Base-by-base conservation (phyloP, 2,797 vertebrate species). In the Tragelaphus eurycerus region DNA sequence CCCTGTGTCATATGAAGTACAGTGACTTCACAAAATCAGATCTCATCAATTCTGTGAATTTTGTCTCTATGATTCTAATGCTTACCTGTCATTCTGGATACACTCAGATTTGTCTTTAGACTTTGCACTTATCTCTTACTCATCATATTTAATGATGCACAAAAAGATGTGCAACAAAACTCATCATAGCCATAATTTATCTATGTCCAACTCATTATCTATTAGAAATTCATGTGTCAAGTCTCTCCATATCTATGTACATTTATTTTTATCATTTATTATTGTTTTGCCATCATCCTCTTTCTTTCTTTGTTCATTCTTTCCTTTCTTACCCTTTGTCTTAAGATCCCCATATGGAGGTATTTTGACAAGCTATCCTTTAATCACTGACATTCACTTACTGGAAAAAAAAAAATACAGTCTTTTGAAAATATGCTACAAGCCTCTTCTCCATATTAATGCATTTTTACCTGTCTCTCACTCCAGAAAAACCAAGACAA, bases 141-240 rank as follows among this genome's bases (percentile, higher is more conserved):
- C 95, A 93, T 98, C 79, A 19, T 96, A 97, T 97, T 98, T 98
- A 98, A 98, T 98, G 98, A 98, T 86, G 97, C 15, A 3, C 92
- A 96, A 97, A 97, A 97, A 97, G 92, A 85, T 86, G 52, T 95
- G 91, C 85, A 93, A 83, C 97, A 94, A 97, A 97, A 46, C 71
- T 98, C 97, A 98, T 98, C 93, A 93, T 74, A 97, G 82, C 92
- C 96, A 90, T 92, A 97, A 96, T 98, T 98, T 98, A 93, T 98
- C 91, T 83, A 3, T 81, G 96, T 96, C 96, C 87, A 83, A 78
- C n/a, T 93, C 83, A 76, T 96, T 98, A 96, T 90, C 31, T n/a
- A 86, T 97, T 96, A 98, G 86, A 94, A 98, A 97, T 97, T 94
- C 78, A 95, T 92, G 86, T 87, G 93, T 90, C 93, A 62, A 96